Base-by-base conservation (phyloP, 2,797 vertebrate genomes). In the Hippopotamyrus pictus region DNA sequence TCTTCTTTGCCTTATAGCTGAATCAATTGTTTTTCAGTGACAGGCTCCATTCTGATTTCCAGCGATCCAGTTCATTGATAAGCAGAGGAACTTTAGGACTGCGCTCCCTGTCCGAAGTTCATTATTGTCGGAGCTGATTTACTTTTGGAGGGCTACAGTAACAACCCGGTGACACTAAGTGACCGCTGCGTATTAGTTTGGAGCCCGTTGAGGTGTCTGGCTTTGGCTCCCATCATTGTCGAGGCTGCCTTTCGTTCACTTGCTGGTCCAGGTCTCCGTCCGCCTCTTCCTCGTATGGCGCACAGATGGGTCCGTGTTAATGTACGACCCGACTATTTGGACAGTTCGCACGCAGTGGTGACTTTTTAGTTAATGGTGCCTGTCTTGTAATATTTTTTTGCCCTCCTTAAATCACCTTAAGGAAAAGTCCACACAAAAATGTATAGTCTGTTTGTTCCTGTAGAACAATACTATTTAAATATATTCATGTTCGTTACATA, bases 111-210 rank as follows among this genome's bases (percentile, higher is more conserved):
- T 7, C 29, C 79, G 41, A 25, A 89, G 73, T 85, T 84, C 79
- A 65, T 89, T 86, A 89, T 53, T 89, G 88, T 89, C 88, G 57
- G 57, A 19, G 62, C 79, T 86, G 59, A 53, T 89, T 89, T 89
- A 89, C 25, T 48, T 50, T 86, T 12, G 37, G 44, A 41, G 29
- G 82, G 46, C 83, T 65, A 41, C 59, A 37, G 44, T 59, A 69
- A 19, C n/a, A 69, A 86, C 59, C 59, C 48, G 12, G 82, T 22
- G 88, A 33, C 83, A 51, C 25, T 44, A 25, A 33, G 83, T 37
- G 22, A 29, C 83, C 88, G 25, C 82, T 37, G 25, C 25, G 33
- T 86, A 65, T 89, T 89, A 85, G 65, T 85, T 46, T 25, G 54
- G 41, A 50, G 41, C 41, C 82, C 54, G 22, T 37, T 51, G 22